Evolutionary conservation across 2,113 vertebrate species (phyloP), one percentile per base, ranked within the genome.

Genomic region (Calcarius ornatus): DNA sequence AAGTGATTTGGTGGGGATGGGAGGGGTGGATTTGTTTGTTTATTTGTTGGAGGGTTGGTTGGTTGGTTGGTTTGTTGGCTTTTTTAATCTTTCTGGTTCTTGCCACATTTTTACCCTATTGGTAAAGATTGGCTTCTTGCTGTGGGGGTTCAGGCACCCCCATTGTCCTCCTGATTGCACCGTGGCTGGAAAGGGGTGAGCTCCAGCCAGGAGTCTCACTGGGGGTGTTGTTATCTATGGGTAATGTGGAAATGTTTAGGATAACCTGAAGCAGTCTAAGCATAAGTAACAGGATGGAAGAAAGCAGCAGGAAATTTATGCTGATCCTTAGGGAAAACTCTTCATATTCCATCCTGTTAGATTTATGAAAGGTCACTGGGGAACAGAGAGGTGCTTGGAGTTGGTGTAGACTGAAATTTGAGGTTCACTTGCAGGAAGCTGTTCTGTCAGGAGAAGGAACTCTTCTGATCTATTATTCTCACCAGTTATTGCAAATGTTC

Each of bases 1-100:
- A 53, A 83, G n/a, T 31, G n/a, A 10, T 14, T n/a, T 54, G 3
- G 3, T 5, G 3, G 31, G 7, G 16, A 4, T 6, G 11, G 9
- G 28, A 14, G 15, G 18, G 20, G 9, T 35, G 50, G 25, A 10
- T 51, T 23, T 17, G 2, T 48, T 33, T 61, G 5, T 47, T 63
- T 63, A 15, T 54, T 70, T 16, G 16, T 66, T 42, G 25, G 25
- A 22, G 24, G 24, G 15, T 15, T 22, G 16, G 5, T 43, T 38
- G 10, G 6, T 23, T 22, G 16, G 6, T 45, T 38, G 10, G 3
- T 47, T 79, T 24, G 8, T 14, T 40, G 30, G 12, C 4, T 2
- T 33, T 71, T 86, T 78, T 4, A n/a, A 56, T 57, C 15, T 61
- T 93, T 77, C n/a, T 47, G 17, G 4, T 48, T 86, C 31, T 66